Evolutionary conservation across 2,888 invertebrate genomes (phyloP).

Genomic region (Microctonus hyperodae): DNA sequence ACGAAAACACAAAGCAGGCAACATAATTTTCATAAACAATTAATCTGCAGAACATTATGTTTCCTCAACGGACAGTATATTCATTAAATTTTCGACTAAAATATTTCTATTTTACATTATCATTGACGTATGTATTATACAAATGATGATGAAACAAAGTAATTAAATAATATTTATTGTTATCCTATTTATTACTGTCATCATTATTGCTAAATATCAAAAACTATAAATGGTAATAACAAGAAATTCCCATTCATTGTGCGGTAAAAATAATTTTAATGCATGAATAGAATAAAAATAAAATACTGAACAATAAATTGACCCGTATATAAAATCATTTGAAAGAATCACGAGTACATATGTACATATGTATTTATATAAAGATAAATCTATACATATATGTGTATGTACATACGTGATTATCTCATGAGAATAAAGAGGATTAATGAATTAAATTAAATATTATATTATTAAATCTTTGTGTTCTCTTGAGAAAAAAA

Average conservation of each 20-base stretch:
- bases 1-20: conserved; percentile 44
- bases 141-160: no score
- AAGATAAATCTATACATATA: no score
- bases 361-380: neutral
- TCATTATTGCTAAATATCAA: no score
- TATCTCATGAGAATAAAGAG: no score
- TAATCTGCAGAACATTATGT: conserved; percentile 30
- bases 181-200: no score
- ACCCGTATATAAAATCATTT: neutral
- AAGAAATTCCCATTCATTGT: no score
- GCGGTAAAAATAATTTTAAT: neutral
- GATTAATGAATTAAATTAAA: neutral
- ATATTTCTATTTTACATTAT: no score
- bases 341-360: neutral
- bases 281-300: neutral
- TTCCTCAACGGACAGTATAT: neutral
- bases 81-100: no score
- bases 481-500: neutral
- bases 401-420: no score
- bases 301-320: neutral
- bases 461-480: neutral
- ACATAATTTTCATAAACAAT: conserved; percentile 48
- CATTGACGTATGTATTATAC: no score
- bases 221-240: no score
- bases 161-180: no score